Evolutionary conservation across 1,140 invertebrate genomes (phyloP).

Genomic region (Cydia strobilella): DNA sequence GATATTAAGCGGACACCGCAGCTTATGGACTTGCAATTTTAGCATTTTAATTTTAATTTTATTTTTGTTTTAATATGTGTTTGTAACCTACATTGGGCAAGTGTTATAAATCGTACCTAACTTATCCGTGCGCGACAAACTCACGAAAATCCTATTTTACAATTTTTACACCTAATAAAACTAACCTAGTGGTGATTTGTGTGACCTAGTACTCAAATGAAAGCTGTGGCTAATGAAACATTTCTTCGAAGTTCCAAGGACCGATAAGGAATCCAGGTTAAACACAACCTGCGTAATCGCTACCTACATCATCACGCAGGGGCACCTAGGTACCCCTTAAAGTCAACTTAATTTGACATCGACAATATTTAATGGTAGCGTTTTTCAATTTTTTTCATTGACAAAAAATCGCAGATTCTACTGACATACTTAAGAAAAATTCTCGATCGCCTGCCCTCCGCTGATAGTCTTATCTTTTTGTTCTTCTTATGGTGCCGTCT

Average conservation of each 20-base stretch:
- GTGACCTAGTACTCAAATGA: slow-evolving; percentile 11
- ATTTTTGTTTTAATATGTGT: no score
- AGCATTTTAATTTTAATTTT: no score
- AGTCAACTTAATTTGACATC: background rate
- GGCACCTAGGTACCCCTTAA: background rate
- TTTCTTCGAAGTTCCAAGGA: slow-evolving; percentile 4
- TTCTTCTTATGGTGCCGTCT: no score
- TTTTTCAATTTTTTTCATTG: no score
- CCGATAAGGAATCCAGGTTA: slow-evolving; percentile 15
- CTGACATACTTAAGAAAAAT: no score
- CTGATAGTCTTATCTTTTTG: no score
- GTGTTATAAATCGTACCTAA: background rate
- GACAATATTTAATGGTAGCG: background rate
- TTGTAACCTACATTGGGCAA: no score
- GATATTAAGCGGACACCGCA: no score
- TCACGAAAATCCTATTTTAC: background rate
- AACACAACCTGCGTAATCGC: background rate
- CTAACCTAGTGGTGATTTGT: background rate
- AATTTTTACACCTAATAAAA: background rate
- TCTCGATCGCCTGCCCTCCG: no score
- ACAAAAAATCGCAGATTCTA: no score
- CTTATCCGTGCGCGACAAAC: background rate
- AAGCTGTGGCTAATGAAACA: background rate
- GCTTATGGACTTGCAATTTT: no score
- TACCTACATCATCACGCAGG: background rate